Evolutionary conservation across 2,888 invertebrate species (phyloP).

Genomic region (Argynnis bischoffii): DNA sequence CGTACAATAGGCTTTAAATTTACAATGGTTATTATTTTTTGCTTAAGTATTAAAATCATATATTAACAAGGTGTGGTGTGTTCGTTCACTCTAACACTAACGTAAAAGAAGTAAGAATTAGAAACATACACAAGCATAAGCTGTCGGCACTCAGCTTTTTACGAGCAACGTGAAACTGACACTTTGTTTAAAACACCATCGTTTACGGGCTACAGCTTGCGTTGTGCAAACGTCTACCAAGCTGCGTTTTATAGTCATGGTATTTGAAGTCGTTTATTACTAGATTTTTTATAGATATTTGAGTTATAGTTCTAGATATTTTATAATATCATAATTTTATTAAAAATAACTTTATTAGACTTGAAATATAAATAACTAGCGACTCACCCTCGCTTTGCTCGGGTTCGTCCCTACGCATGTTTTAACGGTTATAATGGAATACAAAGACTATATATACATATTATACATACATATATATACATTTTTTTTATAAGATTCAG

Average conservation of each 20-base stretch:
- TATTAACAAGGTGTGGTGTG: neutral
- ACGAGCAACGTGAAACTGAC: conserved; percentile 45
- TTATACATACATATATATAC: too few relatives aligned
- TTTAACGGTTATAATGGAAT: too few relatives aligned
- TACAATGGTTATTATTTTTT: neutral
- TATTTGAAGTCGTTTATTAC: conserved; percentile 17
- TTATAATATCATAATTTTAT: neutral
- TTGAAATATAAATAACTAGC: too few relatives aligned
- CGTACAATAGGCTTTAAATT: conserved; percentile 38
- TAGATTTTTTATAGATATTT: conserved; percentile 2
- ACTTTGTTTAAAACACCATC: conserved; percentile 38
- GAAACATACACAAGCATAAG: conserved; percentile 43
- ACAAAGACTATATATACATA: too few relatives aligned
- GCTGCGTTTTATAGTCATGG: conserved; percentile 23
- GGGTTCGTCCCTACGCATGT: too few relatives aligned
- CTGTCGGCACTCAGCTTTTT: conserved; percentile 56
- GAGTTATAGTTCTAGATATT: neutral
- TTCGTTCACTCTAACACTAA: conserved; percentile 5
- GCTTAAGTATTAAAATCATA: neutral
- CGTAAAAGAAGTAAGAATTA: conserved; percentile 42
- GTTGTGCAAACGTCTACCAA: conserved; percentile 27
- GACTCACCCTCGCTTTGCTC: too few relatives aligned
- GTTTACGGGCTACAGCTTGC: conserved; percentile 31
- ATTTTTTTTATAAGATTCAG: too few relatives aligned
- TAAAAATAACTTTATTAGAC: neutral